Conservation (phyloP, 1,140 invertebrate species). For the Drosophila repletoides region DNA sequence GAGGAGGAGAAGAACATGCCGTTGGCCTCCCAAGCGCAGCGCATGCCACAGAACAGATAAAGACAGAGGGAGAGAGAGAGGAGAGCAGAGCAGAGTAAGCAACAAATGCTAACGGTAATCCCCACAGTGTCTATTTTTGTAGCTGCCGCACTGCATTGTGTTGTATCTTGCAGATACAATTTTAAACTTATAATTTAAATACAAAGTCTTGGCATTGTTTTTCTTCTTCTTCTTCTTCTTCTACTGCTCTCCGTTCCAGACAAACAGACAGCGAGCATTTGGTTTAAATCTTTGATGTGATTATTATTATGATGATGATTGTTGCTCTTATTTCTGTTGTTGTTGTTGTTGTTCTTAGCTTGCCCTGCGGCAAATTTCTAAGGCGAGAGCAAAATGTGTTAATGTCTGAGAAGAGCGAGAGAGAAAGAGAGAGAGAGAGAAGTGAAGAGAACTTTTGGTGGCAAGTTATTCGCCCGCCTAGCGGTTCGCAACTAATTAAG, state of each 20-base stretch:
- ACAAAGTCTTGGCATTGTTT: conserved; percentile 76
- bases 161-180: conserved; percentile 62
- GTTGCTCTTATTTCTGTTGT: conserved; percentile 26
- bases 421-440: too few relatives aligned
- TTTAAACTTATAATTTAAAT: conserved; percentile 78
- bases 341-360: conserved; percentile 22
- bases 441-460: conserved; percentile 24
- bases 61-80: background rate
- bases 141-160: conserved; percentile 35
- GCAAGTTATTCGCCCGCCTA: conserved; percentile 51
- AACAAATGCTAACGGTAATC: conserved; percentile 71
- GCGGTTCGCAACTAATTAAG: conserved; percentile 76
- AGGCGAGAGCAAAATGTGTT: conserved; percentile 59
- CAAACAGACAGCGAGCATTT: conserved; percentile 27
- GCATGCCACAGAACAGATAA: conserved; percentile 30
- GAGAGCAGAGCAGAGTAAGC: conserved; percentile 6
- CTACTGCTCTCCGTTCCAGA: too few relatives aligned
- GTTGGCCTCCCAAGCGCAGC: conserved; percentile 67
- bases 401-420: conserved; percentile 75
- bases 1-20: conserved; percentile 42
- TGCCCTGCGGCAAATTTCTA: conserved; percentile 44
- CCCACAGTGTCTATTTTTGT: conserved; percentile 71
- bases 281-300: conserved; percentile 52
- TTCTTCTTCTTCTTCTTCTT: background rate
- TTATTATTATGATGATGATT: conserved; percentile 50